Evolutionary conservation across 2,888 invertebrate species (phyloP), one percentile per base, ranked within the genome.

Genomic region (Drosophila mettleri): DNA sequence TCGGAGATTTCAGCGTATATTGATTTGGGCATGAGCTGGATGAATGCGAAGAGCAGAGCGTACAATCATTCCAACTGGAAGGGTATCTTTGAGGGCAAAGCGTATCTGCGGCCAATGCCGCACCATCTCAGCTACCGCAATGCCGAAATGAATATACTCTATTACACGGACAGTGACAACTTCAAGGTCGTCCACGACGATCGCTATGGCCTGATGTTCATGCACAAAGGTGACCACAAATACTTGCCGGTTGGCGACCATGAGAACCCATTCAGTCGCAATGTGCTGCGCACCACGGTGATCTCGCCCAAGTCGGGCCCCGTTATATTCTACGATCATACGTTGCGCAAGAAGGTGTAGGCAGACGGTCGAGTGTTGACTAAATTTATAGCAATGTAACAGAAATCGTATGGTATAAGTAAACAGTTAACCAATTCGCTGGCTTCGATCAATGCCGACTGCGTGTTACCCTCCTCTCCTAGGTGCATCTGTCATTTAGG

Each of bases 1-100:
- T 95, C 95, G 74, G 97, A 97, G 90, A 94, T 97, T 64, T 97
- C 97, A 0, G 97, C 96, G 1, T 98, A 97, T 89, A 95, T 98
- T 29, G 98, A 98, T 91, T 97, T 95, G 90, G 92, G 89, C 22
- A 73, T 87, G 41, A 92, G 92, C 52, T 78, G 91, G 58, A 73
- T 71, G 2, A 81, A 78, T 39, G 78, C 89, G 4, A 78, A 78
- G 58, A 54, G 81, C 0, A 70, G 63, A 4, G 22, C 64, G 0
- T 62, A 79, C 0, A 86, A 75, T 27, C 69, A 76, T 5, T 81
- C 97, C 78, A 95, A 97, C 89, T 97, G 97, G 96, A 92, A 92
- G n/a, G 94, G 94, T 1, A 95, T 96, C 89, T 97, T 97, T 90
- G 93, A 93, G 70, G 93, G 94, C 14, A 94, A 93, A 65, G 94